phyloP scores from a whole-genome alignment of 37 sponge, comb jelly and placozoan genomes.

The Crambe crambe region DNA sequence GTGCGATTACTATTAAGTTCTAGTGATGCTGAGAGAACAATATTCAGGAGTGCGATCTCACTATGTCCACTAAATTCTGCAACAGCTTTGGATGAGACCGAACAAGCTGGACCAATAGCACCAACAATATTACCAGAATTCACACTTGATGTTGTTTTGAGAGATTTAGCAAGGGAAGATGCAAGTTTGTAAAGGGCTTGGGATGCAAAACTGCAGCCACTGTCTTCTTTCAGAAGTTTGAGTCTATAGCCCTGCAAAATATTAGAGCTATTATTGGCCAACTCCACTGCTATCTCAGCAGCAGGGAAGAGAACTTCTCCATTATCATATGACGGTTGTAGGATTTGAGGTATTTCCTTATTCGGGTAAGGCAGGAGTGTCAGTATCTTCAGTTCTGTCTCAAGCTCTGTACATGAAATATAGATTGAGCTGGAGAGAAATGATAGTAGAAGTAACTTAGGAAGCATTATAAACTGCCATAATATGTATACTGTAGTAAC shows the following conservation, averaged over 20 bases:
- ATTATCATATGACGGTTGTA: neutral
- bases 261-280: constrained; percentile 2
- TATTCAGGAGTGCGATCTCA: neutral
- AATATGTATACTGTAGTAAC: too few relatives aligned
- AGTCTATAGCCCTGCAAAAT: neutral
- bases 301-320: neutral
- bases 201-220: neutral
- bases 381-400: neutral
- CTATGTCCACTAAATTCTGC: neutral
- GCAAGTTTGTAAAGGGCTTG: neutral
- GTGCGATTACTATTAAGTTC: neutral
- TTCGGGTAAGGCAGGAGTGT: neutral
- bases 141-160: too few relatives aligned
- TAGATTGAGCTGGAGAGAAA: too few relatives aligned
- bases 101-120: neutral
- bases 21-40: neutral
- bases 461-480: too few relatives aligned
- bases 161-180: neutral
- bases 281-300: constrained; percentile 9
- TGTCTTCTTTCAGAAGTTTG: neutral
- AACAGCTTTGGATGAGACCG: neutral
- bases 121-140: neutral
- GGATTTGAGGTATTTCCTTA: neutral
- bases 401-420: too few relatives aligned
- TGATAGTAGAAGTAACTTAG: too few relatives aligned